These are phyloP conservation scores for Corbicula japonica DNA, from an alignment of 2,888 invertebrate species.

Conservation along the genomic window DNA sequence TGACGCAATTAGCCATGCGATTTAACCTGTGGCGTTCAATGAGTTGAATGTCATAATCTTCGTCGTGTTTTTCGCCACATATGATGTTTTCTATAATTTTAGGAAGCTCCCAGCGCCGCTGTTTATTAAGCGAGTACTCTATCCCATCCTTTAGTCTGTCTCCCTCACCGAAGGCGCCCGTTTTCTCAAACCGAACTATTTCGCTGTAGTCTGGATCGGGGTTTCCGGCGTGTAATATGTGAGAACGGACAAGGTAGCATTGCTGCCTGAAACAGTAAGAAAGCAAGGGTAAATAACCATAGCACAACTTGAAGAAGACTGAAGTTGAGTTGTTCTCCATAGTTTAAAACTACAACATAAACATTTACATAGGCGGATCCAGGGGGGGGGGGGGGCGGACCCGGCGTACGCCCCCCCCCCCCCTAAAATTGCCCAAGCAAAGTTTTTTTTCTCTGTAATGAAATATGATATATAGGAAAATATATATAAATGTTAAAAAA, in stretches of 20 bases:
- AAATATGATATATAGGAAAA: too few relatives aligned
- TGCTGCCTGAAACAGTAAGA: conserved; percentile 31
- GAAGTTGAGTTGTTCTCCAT: too few relatives aligned
- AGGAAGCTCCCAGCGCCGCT: conserved; percentile 76
- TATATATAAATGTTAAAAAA: too few relatives aligned
- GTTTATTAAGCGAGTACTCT: conserved; percentile 77
- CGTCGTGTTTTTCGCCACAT: conserved; percentile 25
- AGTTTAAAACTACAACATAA: too few relatives aligned
- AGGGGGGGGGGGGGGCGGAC: too few relatives aligned
- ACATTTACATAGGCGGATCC: too few relatives aligned
- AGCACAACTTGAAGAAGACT: too few relatives aligned
- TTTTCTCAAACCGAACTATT: conserved; percentile 9
- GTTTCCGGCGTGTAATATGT: background rate
- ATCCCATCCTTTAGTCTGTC: conserved; percentile 53
- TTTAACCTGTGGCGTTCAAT: conserved; percentile 65
- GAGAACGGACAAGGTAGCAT: conserved; percentile 29
- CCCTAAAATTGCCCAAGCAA: too few relatives aligned
- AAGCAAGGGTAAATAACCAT: too few relatives aligned
- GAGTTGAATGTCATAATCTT: conserved; percentile 62
- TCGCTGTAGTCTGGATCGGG: background rate
- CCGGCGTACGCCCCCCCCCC: too few relatives aligned
- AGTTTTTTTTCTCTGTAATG: too few relatives aligned
- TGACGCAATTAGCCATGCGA: conserved; percentile 60
- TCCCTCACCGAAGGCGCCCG: conserved; percentile 29
- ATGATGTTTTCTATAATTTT: conserved; percentile 64